Evolutionary conservation across 2,797 vertebrate species (phyloP), one percentile per base, ranked within the genome.

Genomic region (Ciconia nigra): DNA sequence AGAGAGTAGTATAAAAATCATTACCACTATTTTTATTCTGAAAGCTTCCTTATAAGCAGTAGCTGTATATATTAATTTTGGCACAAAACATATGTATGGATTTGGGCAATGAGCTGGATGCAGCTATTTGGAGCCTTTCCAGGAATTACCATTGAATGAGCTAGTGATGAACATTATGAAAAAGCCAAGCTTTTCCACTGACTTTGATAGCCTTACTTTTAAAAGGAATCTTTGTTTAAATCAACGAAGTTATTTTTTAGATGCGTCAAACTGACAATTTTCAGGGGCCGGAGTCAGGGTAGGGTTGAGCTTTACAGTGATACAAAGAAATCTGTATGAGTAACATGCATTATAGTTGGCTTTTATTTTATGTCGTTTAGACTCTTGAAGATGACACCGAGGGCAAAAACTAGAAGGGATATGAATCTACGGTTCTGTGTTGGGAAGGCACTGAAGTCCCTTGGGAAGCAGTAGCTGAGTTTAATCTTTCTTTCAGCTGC

Each of bases 401-500:
- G 78, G 77, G 49, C 79, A 65, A 90, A 82, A 95, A 65, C 58
- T 70, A 44, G 83, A 73, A 86, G 63, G 15, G 22, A 12, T 73
- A 55, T 78, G 95, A 86, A 83, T 88, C 41, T 10, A 19, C 9
- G 2, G 47, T 73, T 87, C 49, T 83, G 59, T 85, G 74, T 91
- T 94, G 62, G 52, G 74, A 70, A 63, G 87, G 88, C 90, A 70
- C 47, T 86, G 62, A 82, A 81, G 31, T 70, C 88, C 65, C 31
- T 2, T 95, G 95, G 92, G 93, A 94, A 96, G 88, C 72, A 82
- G 79, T 61, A 76, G 83, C 77, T 67, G 80, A 83, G 66, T 81
- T 96, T 93, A 93, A 77, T 94, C 93, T 95, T 90, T 82, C 58
- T 54, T 96, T 96, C 93, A 91, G 82, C 89, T 93, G 82, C 83